Base-by-base conservation (phyloP, 2,113 vertebrate genomes). In the Hippoglossus stenolepis region DNA sequence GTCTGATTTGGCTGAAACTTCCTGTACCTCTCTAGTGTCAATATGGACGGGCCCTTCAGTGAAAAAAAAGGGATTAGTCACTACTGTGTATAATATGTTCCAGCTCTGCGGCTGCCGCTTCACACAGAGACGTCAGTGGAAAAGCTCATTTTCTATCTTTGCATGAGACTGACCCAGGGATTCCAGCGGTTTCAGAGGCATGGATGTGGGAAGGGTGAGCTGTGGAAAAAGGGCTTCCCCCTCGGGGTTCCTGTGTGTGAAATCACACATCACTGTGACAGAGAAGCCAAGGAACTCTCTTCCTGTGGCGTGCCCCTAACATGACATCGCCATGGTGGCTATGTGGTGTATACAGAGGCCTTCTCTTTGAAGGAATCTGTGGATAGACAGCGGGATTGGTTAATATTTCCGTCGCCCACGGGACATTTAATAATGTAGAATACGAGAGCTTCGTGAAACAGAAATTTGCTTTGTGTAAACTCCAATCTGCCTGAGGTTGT, bases 181-280 rank as follows among this genome's bases (percentile, higher is more conserved):
- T 87, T 91, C 80, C 86, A 76, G 59, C 20, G 85, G 86, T 65
- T 72, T 80, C 40, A 28, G 77, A 49, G 67, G 67, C 45, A 40
- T 72, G 64, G 65, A 73, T 62, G 75, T 83, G 72, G 82, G 31
- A 62, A 70, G 60, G 38, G 24, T 62, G 73, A 69, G 31, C 49
- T 35, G 54, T 82, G 82, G 83, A 89, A 89, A 87, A 89, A 82
- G 90, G 83, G 69, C 87, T 89, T 86, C 72, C 89, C 87, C 63
- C 8, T 62, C 23, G 12, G 45, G 28, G 38, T 58, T 65, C 35
- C 2, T 40, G 60, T 72, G 60, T 72, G 77, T 75, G 67, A 82
- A 82, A 77, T 89, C 71, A 82, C 75, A 86, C 89, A 88, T 84
- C 45, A 80, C 81, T 56, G 60, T 64, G 73, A 83, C 77, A 73